Evolutionary conservation across 2,888 invertebrate species (phyloP), one percentile per base, ranked within the genome.

Genomic region (Hypomecis punctinalis): DNA sequence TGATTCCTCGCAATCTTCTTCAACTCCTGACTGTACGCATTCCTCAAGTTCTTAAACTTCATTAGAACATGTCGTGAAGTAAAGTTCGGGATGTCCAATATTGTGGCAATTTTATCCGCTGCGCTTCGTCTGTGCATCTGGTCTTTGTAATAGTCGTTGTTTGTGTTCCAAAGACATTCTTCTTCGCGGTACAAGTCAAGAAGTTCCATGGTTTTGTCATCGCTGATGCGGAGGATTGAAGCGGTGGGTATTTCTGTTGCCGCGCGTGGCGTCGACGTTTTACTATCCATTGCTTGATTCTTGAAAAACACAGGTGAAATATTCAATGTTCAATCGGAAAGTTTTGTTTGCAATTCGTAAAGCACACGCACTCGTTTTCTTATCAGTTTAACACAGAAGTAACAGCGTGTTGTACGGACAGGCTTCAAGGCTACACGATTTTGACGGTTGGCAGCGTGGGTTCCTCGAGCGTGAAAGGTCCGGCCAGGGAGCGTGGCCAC

Each of bases 11-110:
- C 39, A 46, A 88, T 81, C 75, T 88, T 90, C 74, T 81, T 85
- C 67, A 85, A 42, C 72, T 88, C 88, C 71, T 88, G 89, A 40
- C 81, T 81, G 60, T 88, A 90, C 0, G 85, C 84, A 62, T 84
- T 85, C 43, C 89, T 70, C 3, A 89, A 49, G 51, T 87, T 90
- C 71, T 85, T 89, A 46, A 89, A 84, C 73, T 90, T 90, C 43
- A 80, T 78, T 33, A 80, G 63, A 0, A 87, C 88, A 59, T 88
- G 85, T n/a, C 71, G 69, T 0, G 76, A 68, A 7, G 75, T 78
- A 63, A 90, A 88, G 55, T 83, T 74, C 0, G 77, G 75, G 7
- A 88, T 72, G 55, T 79, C 71, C 33, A 90, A 72, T 36, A 73
- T 75, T 1, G 71, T 57, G 0, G 88, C 84, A 42, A 90, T 86